A percentile compares a stretch with the other conserved stretches of the same genome.
Evolutionary conservation across 2,888 invertebrate species (phyloP).

Genomic region (Rhyacophila evoluta): DNA sequence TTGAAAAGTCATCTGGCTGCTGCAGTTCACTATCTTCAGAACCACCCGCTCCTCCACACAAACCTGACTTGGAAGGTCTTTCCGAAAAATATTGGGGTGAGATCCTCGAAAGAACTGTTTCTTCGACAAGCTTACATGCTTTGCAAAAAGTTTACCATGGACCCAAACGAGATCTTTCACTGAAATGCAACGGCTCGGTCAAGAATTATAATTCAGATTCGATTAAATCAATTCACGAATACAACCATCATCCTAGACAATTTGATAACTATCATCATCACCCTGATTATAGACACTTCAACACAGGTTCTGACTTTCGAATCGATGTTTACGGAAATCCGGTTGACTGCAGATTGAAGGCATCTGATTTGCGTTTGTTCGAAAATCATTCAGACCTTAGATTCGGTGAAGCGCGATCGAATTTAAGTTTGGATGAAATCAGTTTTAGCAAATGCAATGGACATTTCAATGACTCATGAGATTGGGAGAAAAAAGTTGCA

Average conservation of each 20-base stretch:
- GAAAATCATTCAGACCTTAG: conserved; percentile 64
- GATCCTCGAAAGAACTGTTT: conserved; percentile 82
- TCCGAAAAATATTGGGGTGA: conserved; percentile 83
- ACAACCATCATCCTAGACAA: conserved; percentile 65
- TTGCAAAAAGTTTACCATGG: conserved; percentile 70
- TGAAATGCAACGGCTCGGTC: conserved; percentile 66
- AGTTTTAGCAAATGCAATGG: conserved; percentile 69
- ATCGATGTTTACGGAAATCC: conserved; percentile 65
- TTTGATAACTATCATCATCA: conserved; percentile 62
- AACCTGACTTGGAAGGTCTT: conserved; percentile 75
- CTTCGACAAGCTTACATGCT: conserved; percentile 80
- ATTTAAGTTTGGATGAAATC: conserved; percentile 67
- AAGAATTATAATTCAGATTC: conserved; percentile 65
- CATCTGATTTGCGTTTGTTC: conserved; percentile 67
- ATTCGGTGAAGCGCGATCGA: conserved; percentile 67
- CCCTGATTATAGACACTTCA: conserved; percentile 64
- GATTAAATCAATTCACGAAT: conserved; percentile 61
- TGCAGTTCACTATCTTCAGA: conserved; percentile 68
- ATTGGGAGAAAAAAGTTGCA: conserved; percentile 68
- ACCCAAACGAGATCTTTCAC: conserved; percentile 60
- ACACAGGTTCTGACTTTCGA: conserved; percentile 65
- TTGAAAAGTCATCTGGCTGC: conserved; percentile 67
- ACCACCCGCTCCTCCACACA: conserved; percentile 62
- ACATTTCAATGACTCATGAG: conserved; percentile 70
- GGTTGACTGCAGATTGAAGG: conserved; percentile 66